Conservation (phyloP, 2,113 vertebrate species). For the Python bivittatus region DNA sequence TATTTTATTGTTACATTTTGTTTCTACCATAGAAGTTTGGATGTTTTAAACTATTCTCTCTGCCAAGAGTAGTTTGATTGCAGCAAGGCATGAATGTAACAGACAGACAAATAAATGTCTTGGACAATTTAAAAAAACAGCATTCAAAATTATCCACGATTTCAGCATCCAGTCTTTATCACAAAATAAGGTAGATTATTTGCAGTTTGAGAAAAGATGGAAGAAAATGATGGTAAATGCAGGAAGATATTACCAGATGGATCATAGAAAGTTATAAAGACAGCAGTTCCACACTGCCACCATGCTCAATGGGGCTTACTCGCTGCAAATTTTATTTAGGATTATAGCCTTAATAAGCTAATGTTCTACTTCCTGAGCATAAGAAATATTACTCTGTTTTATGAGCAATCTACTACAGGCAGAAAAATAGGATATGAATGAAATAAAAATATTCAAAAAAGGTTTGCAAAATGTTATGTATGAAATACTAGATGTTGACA, state of each 20-base stretch:
- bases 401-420: not conserved
- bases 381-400: not conserved
- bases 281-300: not conserved
- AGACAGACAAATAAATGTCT: not conserved
- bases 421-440: not conserved
- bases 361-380: not conserved
- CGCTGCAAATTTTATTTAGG: not conserved
- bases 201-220: not conserved
- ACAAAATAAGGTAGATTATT: not conserved
- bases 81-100: not conserved
- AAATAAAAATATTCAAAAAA: not conserved
- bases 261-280: not conserved
- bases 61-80: not conserved
- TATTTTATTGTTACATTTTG: not conserved
- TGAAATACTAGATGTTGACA: not conserved
- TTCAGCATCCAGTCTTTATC: not conserved
- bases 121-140: not conserved
- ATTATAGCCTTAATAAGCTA: not conserved
- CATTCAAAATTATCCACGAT: no score
- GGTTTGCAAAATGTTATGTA: not conserved
- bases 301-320: not conserved
- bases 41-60: not conserved
- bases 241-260: not conserved
- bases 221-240: not conserved
- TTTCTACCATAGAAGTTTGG: not conserved